These are phyloP conservation scores for Benthosema pterotum DNA, from an alignment of 2,797 vertebrate genomes.

Conservation along the genomic window DNA sequence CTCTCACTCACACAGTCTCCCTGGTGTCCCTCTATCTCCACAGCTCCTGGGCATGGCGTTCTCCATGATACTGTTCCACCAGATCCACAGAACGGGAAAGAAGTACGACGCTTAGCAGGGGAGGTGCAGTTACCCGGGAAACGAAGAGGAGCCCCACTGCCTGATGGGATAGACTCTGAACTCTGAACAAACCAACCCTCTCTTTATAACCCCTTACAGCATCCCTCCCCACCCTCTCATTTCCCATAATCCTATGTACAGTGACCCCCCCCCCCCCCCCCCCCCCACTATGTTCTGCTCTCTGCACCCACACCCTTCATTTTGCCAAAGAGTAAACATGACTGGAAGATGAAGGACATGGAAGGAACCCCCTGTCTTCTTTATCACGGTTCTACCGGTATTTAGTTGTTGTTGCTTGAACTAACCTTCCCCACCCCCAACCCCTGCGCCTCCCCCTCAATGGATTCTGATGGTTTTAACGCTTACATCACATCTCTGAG, in stretches of 20 bases:
- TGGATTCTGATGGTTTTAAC: too few relatives aligned
- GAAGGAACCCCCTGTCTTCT: slow-evolving; percentile 59
- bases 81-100: slow-evolving; percentile 97
- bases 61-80: slow-evolving; percentile 98
- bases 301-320: slow-evolving; percentile 73
- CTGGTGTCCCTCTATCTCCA: slow-evolving; percentile 54
- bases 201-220: slow-evolving; percentile 36
- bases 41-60: slow-evolving; percentile 98
- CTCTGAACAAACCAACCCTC: slow-evolving; percentile 38
- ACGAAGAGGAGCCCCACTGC: slow-evolving; percentile 59
- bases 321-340: slow-evolving; percentile 82
- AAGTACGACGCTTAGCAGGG: slow-evolving; percentile 91
- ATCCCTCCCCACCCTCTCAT: slow-evolving; percentile 47
- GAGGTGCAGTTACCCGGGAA: slow-evolving; percentile 13
- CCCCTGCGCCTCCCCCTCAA: too few relatives aligned
- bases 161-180: slow-evolving; percentile 74
- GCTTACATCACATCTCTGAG: too few relatives aligned
- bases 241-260: slow-evolving; percentile 70
- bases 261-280: slow-evolving; percentile 51
- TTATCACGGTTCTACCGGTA: slow-evolving; percentile 39
- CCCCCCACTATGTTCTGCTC: slow-evolving; percentile 57
- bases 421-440: slow-evolving; percentile 50
- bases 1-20: slow-evolving; percentile 21
- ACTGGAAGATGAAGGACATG: slow-evolving; percentile 68
- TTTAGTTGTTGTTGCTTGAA: slow-evolving; percentile 55